These are phyloP conservation scores for Hippasteria phrygiana DNA, from an alignment of 53 echinoderm and acorn worm genomes.

Conservation along the genomic window DNA sequence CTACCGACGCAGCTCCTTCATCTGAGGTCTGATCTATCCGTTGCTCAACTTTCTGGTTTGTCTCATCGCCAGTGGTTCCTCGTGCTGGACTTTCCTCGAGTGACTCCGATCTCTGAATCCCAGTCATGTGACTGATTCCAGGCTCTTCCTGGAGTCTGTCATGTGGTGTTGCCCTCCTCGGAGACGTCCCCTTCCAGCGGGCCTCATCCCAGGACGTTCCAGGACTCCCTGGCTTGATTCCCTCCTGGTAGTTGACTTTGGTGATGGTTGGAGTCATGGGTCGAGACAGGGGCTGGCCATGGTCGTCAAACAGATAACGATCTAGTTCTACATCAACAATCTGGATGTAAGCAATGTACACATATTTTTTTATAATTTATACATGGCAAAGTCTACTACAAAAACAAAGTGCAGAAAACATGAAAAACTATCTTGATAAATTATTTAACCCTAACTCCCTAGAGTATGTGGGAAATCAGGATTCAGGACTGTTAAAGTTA, in stretches of 20 bases:
- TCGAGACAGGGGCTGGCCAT: slow-evolving; percentile 77
- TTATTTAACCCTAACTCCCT: too few species aligned
- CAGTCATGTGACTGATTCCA: neutral
- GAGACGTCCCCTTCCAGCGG: slow-evolving; percentile 56
- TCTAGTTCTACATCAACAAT: slow-evolving; percentile 98
- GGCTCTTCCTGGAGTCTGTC: slow-evolving; percentile 5
- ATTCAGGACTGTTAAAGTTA: too few species aligned
- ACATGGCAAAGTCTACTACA: too few species aligned
- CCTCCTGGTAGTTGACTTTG: slow-evolving; percentile 97
- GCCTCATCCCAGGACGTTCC: slow-evolving; percentile 55
- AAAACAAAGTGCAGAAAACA: too few species aligned
- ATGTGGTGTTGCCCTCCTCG: neutral
- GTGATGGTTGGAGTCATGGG: slow-evolving; percentile 96
- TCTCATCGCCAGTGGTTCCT: neutral
- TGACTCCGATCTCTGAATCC: neutral
- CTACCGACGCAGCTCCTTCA: slow-evolving; percentile 10
- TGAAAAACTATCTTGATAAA: too few species aligned
- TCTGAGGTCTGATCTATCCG: neutral
- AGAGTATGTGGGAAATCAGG: too few species aligned
- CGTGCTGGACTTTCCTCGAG: slow-evolving; percentile 12
- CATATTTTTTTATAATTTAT: too few species aligned
- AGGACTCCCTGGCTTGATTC: slow-evolving; percentile 81
- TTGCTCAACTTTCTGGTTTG: neutral
- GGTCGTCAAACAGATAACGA: slow-evolving; percentile 88
- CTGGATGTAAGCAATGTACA: slow-evolving; percentile 34